Evolutionary conservation across 2,888 invertebrate genomes (phyloP), one percentile per base, ranked within the genome.

Genomic region (Gnatocerus cornutus): DNA sequence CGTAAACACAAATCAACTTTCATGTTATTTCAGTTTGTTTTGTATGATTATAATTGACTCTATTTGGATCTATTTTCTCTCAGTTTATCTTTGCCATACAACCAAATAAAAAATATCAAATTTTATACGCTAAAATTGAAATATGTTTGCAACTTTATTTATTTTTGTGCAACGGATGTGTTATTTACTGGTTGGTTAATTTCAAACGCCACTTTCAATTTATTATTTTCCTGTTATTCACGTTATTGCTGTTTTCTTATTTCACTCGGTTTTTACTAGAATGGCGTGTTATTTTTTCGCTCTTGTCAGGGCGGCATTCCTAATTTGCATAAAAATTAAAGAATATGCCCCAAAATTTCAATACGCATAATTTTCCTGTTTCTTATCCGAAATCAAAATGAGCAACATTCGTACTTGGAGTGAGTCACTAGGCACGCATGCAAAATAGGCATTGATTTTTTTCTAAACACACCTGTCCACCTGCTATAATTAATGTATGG

Each of bases 391-490:
- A 45, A 16, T 55, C 10, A 59, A 59, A 59, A 59, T 30, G 27
- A 27, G n/a, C 43, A 41, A 59, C 33, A 12, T 62, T 62, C 46
- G 21, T 27, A 39, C 39, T 62, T 50, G 48, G 50, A 14, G 21
- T 62, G 50, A 62, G 16, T 48, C 62, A 62, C 39, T 39, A 50
- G 62, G 37, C 62, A 62, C 62, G 62, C 62, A 50, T 48, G 48
- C 41, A 39, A 61, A 61, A 48, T 50, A 50, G 21, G 37, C 50
- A 62, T 62, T 50, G 62, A 62, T 62, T 62, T 62, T 21, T 21
- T 62, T 33, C 48, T 21, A 50, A 62, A 48, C 50, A 50, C 62
- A 48, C 50, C 62, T 62, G 61, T 46, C 62, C 50, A 46, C 13
- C 39, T 14, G 39, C 7, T 21, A 21, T 39, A 62, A 62, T 62